A percentile compares a stretch with the other conserved stretches of the same genome.
Conservation (phyloP, 2,797 vertebrate species). For the Tangara arthus region DNA sequence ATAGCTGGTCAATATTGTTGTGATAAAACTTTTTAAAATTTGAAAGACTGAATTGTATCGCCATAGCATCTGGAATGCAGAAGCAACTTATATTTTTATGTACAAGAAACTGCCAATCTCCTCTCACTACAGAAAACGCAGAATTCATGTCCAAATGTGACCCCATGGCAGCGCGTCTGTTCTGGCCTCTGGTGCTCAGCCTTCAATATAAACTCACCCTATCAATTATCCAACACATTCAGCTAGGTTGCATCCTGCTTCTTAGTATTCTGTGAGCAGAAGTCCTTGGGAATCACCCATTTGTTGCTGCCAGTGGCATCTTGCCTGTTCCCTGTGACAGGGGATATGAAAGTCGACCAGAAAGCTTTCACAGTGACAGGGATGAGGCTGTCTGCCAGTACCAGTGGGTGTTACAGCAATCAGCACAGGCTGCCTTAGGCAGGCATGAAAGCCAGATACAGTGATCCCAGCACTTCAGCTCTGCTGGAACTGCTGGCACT, state of each 20-base stretch:
- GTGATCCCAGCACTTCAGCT: neutral
- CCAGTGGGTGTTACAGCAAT: neutral
- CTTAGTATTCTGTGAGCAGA: neutral
- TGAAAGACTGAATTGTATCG: neutral
- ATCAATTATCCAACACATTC: neutral
- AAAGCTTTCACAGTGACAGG: neutral
- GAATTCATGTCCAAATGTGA: neutral
- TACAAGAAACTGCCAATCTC: neutral
- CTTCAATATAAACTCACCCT: neutral
- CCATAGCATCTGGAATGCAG: neutral
- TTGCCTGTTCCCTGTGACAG: neutral
- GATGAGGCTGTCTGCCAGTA: neutral
- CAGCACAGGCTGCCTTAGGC: neutral
- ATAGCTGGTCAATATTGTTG: neutral
- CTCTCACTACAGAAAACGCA: neutral
- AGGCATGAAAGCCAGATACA: neutral
- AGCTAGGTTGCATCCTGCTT: neutral
- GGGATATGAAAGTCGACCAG: accelerated
- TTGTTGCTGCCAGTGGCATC: neutral
- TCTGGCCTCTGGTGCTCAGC: neutral
- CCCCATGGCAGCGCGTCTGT: accelerated
- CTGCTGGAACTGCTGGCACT: neutral
- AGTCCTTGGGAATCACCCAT: neutral
- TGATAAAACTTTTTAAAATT: neutral
- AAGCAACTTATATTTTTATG: neutral